Percentiles rank a stretch among this genome's conserved stretches.
phyloP scores from a whole-genome alignment of 1,140 invertebrate genomes.

The Drepana arcuata region DNA sequence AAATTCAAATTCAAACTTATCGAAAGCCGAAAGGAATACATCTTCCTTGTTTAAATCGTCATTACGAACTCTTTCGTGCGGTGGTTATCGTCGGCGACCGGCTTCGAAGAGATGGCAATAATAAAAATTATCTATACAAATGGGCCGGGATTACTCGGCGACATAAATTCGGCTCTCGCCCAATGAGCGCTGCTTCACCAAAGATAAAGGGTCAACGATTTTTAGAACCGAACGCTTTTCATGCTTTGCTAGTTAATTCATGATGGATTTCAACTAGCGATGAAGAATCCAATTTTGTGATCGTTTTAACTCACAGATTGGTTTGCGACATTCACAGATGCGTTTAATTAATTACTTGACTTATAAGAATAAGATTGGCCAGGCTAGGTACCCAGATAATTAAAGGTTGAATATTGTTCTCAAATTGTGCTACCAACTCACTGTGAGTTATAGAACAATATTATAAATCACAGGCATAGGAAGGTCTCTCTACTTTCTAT shows the following conservation, averaged over 20 bases:
- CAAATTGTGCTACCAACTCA: no score
- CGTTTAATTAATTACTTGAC: no score
- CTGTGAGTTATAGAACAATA: no score
- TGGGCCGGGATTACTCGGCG: conserved; percentile 63
- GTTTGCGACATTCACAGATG: no score
- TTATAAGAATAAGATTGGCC: no score
- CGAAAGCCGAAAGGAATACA: conserved; percentile 58
- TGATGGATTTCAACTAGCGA: no score
- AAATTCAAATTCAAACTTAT: conserved; percentile 49
- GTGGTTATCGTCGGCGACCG: conserved; percentile 54
- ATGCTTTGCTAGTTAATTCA: conserved; percentile 43
- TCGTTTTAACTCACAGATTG: no score
- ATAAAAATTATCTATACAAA: conserved; percentile 73
- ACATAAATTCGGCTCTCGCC: conserved; percentile 69
- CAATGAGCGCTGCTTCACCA: conserved; percentile 47
- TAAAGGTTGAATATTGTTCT: no score
- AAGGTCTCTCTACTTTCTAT: no score
- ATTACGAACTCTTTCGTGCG: conserved; percentile 68
- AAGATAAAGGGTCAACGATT: conserved; percentile 65
- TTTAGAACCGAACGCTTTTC: conserved; percentile 37
- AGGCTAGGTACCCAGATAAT: no score
- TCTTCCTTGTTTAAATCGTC: conserved; percentile 71
- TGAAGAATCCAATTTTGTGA: conserved; percentile 13
- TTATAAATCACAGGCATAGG: no score
- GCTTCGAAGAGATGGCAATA: conserved; percentile 65